These are phyloP conservation scores for Microcebus tavaratra DNA, from an alignment of 2,113 vertebrate genomes.

Conservation along the genomic window DNA sequence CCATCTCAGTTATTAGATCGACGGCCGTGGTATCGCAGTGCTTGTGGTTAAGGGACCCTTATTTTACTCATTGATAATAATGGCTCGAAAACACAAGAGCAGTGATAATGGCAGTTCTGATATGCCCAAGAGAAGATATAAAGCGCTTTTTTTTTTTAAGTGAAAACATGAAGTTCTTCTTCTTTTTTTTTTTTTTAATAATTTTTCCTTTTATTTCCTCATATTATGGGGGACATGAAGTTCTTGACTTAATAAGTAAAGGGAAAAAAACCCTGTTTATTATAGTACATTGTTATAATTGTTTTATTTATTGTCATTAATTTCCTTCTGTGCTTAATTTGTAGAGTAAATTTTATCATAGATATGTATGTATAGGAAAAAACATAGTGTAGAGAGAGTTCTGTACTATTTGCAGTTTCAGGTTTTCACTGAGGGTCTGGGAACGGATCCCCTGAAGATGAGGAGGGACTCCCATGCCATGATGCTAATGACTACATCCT, in stretches of 20 bases:
- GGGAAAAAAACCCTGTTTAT: background rate
- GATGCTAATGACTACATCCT: background rate
- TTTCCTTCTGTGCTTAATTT: background rate
- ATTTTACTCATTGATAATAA: background rate
- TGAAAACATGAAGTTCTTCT: background rate
- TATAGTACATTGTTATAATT: background rate
- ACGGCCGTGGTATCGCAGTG: background rate
- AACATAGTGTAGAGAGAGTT: background rate
- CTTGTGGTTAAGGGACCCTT: background rate
- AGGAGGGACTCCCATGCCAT: background rate
- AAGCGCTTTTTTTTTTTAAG: background rate
- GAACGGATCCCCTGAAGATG: background rate
- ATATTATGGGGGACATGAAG: background rate
- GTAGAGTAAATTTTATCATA: background rate
- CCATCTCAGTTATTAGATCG: background rate
- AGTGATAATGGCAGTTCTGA: background rate
- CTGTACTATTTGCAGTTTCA: background rate
- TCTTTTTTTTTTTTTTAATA: too few species aligned
- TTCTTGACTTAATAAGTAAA: background rate
- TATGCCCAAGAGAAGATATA: background rate
- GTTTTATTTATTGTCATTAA: background rate
- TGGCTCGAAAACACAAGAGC: background rate
- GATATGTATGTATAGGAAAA: background rate
- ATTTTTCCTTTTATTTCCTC: too few species aligned
- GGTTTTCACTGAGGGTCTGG: background rate